A percentile compares a stretch with the other conserved stretches of the same genome.
phyloP scores from a whole-genome alignment of 2,888 invertebrate species.

The Hirtodrosophila cameraria region DNA sequence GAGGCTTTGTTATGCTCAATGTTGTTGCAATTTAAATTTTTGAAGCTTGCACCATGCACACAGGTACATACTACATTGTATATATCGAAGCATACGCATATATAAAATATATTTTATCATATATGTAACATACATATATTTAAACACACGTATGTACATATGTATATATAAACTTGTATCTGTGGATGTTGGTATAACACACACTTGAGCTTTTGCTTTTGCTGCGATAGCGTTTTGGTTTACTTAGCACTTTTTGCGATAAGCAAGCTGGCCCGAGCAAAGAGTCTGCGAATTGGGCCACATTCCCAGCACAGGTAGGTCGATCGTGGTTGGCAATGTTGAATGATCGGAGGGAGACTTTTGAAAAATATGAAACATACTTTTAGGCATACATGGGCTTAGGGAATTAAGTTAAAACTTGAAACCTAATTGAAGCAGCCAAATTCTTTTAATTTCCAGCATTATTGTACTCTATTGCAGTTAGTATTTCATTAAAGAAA shows the following conservation, averaged over 20 bases:
- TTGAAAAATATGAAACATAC: slow-evolving; percentile 48
- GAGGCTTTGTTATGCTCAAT: slow-evolving; percentile 18
- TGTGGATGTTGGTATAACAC: slow-evolving; percentile 14
- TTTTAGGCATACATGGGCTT: slow-evolving; percentile 50
- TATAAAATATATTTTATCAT: too few species aligned
- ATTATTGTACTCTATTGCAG: too few species aligned
- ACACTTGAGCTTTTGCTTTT: neutral
- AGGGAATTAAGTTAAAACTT: neutral
- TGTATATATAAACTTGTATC: slow-evolving; percentile 6
- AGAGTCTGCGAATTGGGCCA: slow-evolving; percentile 60
- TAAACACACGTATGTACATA: neutral
- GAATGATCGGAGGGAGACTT: neutral
- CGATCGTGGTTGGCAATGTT: slow-evolving; percentile 2
- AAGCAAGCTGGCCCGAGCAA: slow-evolving; percentile 53
- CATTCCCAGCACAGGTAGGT: slow-evolving; percentile 42
- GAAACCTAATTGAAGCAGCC: neutral
- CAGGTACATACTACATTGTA: neutral
- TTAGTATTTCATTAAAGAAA: too few species aligned
- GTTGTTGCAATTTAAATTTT: slow-evolving; percentile 47
- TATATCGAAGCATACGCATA: neutral
- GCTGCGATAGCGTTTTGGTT: slow-evolving; percentile 48
- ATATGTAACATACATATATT: too few species aligned
- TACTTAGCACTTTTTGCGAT: slow-evolving; percentile 64
- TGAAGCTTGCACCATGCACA: slow-evolving; percentile 40
- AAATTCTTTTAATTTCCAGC: too few species aligned